Conservation (phyloP, 2,888 invertebrate species). For the Nemoura dubitans region DNA sequence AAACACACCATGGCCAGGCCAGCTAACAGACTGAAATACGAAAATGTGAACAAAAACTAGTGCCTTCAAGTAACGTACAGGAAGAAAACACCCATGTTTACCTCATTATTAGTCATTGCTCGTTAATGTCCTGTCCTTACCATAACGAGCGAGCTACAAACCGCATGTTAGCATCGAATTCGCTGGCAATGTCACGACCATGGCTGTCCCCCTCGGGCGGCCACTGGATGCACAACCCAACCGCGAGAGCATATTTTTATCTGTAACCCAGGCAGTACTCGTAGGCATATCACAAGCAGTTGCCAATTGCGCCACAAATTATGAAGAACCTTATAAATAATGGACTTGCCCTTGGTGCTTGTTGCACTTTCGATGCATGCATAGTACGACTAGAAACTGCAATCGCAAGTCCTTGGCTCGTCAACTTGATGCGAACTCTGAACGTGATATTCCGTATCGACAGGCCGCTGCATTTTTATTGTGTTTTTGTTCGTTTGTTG, state of each 20-base stretch:
- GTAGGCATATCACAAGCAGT: too few species aligned
- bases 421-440: too few species aligned
- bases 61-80: background rate
- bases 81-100: background rate
- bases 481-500: too few species aligned
- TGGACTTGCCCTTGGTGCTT: background rate
- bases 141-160: background rate
- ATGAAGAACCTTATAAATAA: background rate
- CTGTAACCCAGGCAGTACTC: background rate
- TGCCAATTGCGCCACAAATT: background rate
- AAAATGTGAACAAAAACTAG: background rate
- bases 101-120: background rate
- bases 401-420: background rate
- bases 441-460: background rate
- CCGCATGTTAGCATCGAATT: background rate
- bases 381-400: background rate
- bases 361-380: background rate
- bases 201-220: background rate
- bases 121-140: background rate
- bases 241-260: too few species aligned
- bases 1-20: too few species aligned
- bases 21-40: too few species aligned
- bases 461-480: too few species aligned
- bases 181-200: background rate
- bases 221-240: too few species aligned